These are phyloP conservation scores for Aselliscus stoliczkanus DNA, from an alignment of 2,797 vertebrate species.

Conservation along the genomic window DNA sequence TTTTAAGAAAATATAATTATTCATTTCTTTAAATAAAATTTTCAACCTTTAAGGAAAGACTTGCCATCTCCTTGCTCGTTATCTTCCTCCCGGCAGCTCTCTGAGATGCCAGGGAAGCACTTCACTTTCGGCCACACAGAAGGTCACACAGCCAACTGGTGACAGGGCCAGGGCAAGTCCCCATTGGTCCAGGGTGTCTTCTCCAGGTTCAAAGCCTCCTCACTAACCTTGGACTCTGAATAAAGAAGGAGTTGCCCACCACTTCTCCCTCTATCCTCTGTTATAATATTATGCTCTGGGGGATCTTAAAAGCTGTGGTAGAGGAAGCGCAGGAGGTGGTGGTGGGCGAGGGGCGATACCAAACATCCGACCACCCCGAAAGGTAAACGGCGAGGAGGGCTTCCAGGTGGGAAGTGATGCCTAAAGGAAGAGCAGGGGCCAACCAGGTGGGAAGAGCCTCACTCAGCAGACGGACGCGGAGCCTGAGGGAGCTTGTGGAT, in stretches of 20 bases:
- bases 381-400: neutral
- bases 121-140: fast-evolving
- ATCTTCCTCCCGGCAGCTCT: neutral
- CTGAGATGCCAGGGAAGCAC: fast-evolving
- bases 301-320: neutral
- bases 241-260: neutral
- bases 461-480: neutral
- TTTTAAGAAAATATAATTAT: neutral
- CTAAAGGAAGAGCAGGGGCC: neutral
- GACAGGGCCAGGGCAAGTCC: neutral
- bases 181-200: neutral
- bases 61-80: neutral
- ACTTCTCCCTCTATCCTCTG: neutral
- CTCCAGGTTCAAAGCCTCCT: neutral
- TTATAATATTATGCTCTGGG: neutral
- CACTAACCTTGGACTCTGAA: neutral
- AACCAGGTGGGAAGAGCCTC: neutral
- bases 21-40: neutral
- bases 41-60: neutral
- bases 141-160: neutral
- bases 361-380: neutral
- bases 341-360: neutral
- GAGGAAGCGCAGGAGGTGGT: neutral
- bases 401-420: neutral
- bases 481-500: neutral